Conservation (phyloP, 2,888 invertebrate genomes). For the Blastobasis adustella region DNA sequence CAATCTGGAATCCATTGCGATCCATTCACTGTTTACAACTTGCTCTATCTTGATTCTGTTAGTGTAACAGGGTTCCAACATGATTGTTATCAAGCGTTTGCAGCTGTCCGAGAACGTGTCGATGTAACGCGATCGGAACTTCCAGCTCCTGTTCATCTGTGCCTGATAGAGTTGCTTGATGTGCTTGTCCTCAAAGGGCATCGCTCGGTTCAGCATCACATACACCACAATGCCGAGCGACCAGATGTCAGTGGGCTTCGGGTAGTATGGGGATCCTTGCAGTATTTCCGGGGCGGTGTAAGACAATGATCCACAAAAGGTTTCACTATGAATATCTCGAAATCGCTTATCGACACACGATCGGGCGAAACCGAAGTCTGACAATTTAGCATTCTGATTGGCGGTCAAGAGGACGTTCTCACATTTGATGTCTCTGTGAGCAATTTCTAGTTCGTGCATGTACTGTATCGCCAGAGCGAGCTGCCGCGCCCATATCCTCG, state of each 20-base stretch:
- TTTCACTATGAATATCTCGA: constrained; percentile 78
- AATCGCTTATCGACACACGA: constrained; percentile 52
- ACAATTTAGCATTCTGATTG: constrained; percentile 84
- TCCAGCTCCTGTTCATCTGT: constrained; percentile 77
- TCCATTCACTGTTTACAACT: constrained; percentile 75
- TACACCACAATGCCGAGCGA: constrained; percentile 86
- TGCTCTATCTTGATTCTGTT: constrained; percentile 76
- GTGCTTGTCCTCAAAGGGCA: constrained; percentile 89
- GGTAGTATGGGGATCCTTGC: constrained; percentile 82
- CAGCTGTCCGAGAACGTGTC: constrained; percentile 74
- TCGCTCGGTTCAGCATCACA: constrained; percentile 87
- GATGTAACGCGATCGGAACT: constrained; percentile 78
- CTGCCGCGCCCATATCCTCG: constrained; percentile 82
- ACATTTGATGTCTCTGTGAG: constrained; percentile 88
- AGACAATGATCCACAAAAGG: constrained; percentile 90
- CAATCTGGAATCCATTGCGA: constrained; percentile 78
- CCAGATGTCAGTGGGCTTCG: constrained; percentile 86
- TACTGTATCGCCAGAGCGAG: constrained; percentile 81
- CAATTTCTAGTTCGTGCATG: constrained; percentile 83
- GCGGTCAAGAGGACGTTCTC: constrained; percentile 85
- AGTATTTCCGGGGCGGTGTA: constrained; percentile 92
- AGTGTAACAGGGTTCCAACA: constrained; percentile 80
- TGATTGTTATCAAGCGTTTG: constrained; percentile 74
- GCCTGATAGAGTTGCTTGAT: constrained; percentile 80
- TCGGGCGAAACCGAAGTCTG: constrained; percentile 88